Percentiles rank a stretch among this genome's conserved stretches.
Conservation (phyloP, 2,797 vertebrate species). For the Triplophysa bombifrons region DNA sequence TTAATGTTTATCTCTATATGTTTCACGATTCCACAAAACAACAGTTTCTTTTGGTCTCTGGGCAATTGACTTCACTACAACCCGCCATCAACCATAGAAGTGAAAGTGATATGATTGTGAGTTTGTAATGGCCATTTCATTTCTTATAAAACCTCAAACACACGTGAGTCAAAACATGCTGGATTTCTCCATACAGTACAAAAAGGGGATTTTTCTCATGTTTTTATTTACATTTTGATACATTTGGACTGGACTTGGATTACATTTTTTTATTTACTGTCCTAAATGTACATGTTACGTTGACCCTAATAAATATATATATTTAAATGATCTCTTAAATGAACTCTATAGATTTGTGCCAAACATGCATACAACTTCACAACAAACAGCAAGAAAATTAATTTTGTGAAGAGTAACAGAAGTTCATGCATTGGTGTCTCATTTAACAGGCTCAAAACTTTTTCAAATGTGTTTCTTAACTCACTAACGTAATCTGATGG, state of each 20-base stretch:
- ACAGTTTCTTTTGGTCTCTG: too few species aligned
- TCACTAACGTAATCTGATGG: neutral
- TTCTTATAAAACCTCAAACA: conserved; percentile 15
- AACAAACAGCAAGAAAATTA: neutral
- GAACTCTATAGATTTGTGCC: neutral
- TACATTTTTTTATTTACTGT: too few species aligned
- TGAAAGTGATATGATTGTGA: neutral
- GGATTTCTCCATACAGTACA: conserved; percentile 4
- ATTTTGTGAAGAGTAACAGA: neutral
- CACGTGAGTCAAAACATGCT: conserved; percentile 9
- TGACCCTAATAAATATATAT: too few species aligned
- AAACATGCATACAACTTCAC: conserved; percentile 30
- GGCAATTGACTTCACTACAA: neutral
- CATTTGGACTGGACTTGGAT: too few species aligned
- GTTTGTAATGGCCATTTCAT: conserved; percentile 37
- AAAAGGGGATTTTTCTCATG: neutral
- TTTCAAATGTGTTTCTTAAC: neutral
- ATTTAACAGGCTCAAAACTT: conserved; percentile 18
- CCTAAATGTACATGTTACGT: too few species aligned
- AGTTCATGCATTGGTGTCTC: conserved; percentile 41
- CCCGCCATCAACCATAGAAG: neutral
- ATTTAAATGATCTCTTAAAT: too few species aligned
- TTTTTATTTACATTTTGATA: neutral
- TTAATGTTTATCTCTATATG: neutral
- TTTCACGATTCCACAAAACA: neutral